phyloP scores from a whole-genome alignment of 2,797 vertebrate genomes.

The Hypotaenidia okinawae region DNA sequence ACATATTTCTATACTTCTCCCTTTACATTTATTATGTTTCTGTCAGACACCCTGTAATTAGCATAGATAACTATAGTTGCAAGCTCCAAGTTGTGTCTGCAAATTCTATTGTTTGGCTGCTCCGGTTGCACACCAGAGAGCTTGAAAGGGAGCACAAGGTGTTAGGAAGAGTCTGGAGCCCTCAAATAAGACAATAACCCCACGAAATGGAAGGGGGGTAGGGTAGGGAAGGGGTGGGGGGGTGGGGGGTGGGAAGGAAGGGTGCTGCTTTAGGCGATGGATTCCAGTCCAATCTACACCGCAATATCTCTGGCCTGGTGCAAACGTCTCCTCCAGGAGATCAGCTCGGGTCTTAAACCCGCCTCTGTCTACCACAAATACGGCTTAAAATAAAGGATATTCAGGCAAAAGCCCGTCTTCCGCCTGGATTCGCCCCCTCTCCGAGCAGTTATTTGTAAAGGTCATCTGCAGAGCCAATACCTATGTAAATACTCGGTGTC shows the following conservation, averaged over 20 bases:
- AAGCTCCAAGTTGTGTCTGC: conserved; percentile 44
- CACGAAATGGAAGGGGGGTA: neutral
- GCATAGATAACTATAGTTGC: conserved; percentile 37
- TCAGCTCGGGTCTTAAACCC: neutral
- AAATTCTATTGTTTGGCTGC: conserved; percentile 7
- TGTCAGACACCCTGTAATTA: conserved; percentile 59
- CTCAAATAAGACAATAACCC: neutral
- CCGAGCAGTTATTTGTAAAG: neutral
- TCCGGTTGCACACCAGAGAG: neutral
- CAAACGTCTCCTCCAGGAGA: neutral
- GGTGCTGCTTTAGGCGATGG: conserved; percentile 3
- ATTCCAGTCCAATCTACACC: neutral
- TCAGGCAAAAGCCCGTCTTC: neutral
- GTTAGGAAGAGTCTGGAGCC: conserved; percentile 28
- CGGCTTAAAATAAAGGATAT: neutral
- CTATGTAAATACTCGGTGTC: neutral
- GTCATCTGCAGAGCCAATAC: conserved; percentile 11
- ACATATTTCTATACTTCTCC: conserved; percentile 54
- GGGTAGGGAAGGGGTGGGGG: neutral
- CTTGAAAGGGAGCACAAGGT: conserved; percentile 38
- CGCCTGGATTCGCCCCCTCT: no score
- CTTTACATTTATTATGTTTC: conserved; percentile 47
- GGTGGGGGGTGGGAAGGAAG: neutral
- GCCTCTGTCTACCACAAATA: neutral
- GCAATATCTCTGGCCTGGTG: conserved; percentile 2